Evolutionary conservation across 2,113 vertebrate genomes (phyloP).

Genomic region (Nothocercus nigrocapillus): DNA sequence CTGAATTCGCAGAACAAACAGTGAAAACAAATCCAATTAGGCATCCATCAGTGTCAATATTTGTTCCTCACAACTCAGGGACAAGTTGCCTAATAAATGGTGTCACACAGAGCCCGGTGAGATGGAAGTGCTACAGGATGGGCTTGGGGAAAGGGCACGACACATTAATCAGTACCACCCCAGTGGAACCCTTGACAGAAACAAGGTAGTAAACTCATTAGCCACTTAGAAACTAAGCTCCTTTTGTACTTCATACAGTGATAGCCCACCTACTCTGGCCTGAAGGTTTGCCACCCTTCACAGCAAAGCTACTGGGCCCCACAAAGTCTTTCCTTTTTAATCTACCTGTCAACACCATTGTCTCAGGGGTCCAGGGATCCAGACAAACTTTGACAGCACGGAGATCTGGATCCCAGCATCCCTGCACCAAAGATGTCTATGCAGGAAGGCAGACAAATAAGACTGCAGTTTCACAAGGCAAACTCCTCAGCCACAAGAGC

Average conservation of each 20-base stretch:
- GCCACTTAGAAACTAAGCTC: slow-evolving; percentile 38
- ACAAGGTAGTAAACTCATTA: slow-evolving; percentile 20
- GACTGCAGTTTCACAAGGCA: background rate
- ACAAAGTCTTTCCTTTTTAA: background rate
- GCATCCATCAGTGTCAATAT: slow-evolving; percentile 52
- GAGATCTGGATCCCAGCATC: background rate
- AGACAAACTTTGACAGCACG: background rate
- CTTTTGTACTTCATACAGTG: background rate
- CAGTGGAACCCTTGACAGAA: slow-evolving; percentile 12
- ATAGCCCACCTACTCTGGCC: background rate
- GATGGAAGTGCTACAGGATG: slow-evolving; percentile 6
- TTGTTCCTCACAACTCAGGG: slow-evolving; percentile 48
- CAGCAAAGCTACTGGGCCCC: background rate
- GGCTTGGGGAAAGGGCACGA: slow-evolving; percentile 10
- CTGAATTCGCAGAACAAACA: background rate
- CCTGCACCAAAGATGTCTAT: background rate
- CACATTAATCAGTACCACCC: slow-evolving; percentile 37
- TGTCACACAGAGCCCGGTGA: slow-evolving; percentile 26
- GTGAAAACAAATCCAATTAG: slow-evolving; percentile 62
- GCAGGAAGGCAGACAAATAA: background rate
- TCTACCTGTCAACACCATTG: background rate
- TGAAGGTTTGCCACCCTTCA: background rate
- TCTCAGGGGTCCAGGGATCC: background rate
- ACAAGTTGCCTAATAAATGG: slow-evolving; percentile 38
- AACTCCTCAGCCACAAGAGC: background rate